phyloP scores from a whole-genome alignment of 2,888 invertebrate genomes.

The Morpho achilles region DNA sequence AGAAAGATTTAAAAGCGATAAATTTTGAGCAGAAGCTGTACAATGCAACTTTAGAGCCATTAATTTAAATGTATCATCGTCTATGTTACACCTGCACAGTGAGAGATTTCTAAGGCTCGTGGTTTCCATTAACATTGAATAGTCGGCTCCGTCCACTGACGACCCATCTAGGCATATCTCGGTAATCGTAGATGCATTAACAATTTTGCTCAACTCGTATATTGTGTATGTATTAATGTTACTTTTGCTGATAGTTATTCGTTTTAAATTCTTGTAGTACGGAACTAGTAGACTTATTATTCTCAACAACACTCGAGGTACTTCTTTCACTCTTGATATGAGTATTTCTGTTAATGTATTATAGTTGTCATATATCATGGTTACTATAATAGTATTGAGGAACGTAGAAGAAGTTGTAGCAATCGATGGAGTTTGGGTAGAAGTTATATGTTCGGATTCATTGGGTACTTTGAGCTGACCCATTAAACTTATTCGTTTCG shows the following conservation, averaged over 20 bases:
- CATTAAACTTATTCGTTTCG: constrained; percentile 27
- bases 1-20: constrained; percentile 49
- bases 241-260: constrained; percentile 39
- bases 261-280: constrained; percentile 34
- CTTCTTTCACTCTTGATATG: constrained; percentile 29
- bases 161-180: constrained; percentile 48
- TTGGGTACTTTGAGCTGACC: constrained; percentile 2
- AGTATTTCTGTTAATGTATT: constrained; percentile 41
- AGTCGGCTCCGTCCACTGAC: constrained; percentile 36
- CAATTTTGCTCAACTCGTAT: constrained; percentile 43
- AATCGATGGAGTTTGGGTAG: neutral
- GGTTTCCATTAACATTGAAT: constrained; percentile 38
- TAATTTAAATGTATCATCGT: constrained; percentile 39
- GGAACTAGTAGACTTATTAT: constrained; percentile 38
- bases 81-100: constrained; percentile 44
- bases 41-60: constrained; percentile 39
- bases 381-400: constrained; percentile 31
- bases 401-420: constrained; percentile 13
- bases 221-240: constrained; percentile 38
- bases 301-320: constrained; percentile 41
- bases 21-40: constrained; percentile 36
- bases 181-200: constrained; percentile 39
- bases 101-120: constrained; percentile 40
- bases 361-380: constrained; percentile 35
- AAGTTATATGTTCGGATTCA: neutral